phyloP scores from a whole-genome alignment of 2,888 invertebrate genomes.

The Apodemia zela region DNA sequence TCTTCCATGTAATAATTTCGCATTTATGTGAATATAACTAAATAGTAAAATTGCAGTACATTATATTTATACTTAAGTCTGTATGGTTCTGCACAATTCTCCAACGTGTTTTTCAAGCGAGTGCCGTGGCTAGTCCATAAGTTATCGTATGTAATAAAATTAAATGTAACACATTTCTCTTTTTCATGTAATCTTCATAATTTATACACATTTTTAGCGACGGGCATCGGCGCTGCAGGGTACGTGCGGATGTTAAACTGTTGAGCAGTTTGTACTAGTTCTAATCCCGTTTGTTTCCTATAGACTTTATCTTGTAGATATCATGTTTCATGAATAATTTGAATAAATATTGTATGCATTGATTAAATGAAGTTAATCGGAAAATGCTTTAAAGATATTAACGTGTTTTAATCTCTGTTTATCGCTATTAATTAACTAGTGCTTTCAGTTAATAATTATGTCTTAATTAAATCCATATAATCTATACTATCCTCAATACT shows the following conservation, averaged over 20 bases:
- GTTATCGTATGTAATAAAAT: slow-evolving; percentile 79
- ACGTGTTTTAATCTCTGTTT: not conserved
- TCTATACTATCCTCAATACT: too few relatives aligned
- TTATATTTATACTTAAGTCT: slow-evolving; percentile 1
- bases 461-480: too few relatives aligned
- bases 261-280: slow-evolving; percentile 14
- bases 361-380: slow-evolving; percentile 10
- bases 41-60: slow-evolving; percentile 27
- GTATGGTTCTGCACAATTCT: slow-evolving; percentile 23
- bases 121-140: slow-evolving; percentile 71
- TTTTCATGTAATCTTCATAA: slow-evolving; percentile 79
- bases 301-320: slow-evolving; percentile 18
- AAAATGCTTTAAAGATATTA: not conserved
- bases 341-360: slow-evolving; percentile 12
- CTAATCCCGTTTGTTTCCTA: slow-evolving; percentile 12
- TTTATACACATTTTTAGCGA: slow-evolving; percentile 77
- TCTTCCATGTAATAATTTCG: slow-evolving; percentile 25
- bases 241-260: slow-evolving; percentile 36
- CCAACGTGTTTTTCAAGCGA: slow-evolving; percentile 71
- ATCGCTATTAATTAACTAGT: too few relatives aligned
- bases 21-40: slow-evolving; percentile 25
- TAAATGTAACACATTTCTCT: slow-evolving; percentile 80
- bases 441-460: too few relatives aligned
- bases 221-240: slow-evolving; percentile 65
- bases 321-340: slow-evolving; percentile 21